A percentile compares a stretch with the other conserved stretches of the same genome.
Conservation (phyloP, 2,113 vertebrate genomes). For the Scortum barcoo region DNA sequence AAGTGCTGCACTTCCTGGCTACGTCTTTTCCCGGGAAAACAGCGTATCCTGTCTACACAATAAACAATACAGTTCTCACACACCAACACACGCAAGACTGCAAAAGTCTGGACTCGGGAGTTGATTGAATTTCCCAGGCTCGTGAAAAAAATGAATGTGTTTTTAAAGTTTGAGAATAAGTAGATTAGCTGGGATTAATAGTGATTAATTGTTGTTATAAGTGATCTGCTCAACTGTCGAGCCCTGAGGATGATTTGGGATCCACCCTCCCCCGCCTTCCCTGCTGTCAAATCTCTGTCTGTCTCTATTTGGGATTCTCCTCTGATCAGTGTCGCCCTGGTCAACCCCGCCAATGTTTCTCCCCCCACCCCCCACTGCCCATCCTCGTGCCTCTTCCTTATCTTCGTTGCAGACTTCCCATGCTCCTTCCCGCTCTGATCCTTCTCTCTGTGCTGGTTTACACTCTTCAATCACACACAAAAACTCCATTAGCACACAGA, state of each 20-base stretch:
- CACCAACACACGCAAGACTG: constrained; percentile 72
- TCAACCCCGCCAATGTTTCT: constrained; percentile 24
- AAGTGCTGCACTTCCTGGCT: constrained; percentile 79
- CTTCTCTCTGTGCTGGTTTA: constrained; percentile 27
- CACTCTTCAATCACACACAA: constrained; percentile 25
- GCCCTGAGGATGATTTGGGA: constrained; percentile 13
- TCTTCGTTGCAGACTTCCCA: constrained; percentile 77
- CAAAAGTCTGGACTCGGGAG: constrained; percentile 43
- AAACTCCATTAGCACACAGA: constrained; percentile 41
- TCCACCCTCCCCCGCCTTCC: not conserved
- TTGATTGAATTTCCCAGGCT: constrained; percentile 64
- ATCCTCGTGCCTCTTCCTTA: constrained; percentile 71
- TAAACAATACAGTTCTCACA: constrained; percentile 87
- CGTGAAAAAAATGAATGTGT: constrained; percentile 1
- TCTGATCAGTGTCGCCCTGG: constrained; percentile 53
- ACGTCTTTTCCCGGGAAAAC: constrained; percentile 85
- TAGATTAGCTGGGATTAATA: constrained; percentile 34
- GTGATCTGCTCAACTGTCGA: not conserved
- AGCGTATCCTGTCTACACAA: constrained; percentile 84
- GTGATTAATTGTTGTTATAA: constrained; percentile 43
- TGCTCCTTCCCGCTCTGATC: constrained; percentile 46
- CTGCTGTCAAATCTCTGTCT: constrained; percentile 25
- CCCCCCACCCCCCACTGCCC: constrained; percentile 12
- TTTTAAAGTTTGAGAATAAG: constrained; percentile 31
- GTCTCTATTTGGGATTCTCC: constrained; percentile 55